A percentile compares a stretch with the other conserved stretches of the same genome.
phyloP scores from a whole-genome alignment of 2,888 invertebrate genomes.

The Dryobota labecula region DNA sequence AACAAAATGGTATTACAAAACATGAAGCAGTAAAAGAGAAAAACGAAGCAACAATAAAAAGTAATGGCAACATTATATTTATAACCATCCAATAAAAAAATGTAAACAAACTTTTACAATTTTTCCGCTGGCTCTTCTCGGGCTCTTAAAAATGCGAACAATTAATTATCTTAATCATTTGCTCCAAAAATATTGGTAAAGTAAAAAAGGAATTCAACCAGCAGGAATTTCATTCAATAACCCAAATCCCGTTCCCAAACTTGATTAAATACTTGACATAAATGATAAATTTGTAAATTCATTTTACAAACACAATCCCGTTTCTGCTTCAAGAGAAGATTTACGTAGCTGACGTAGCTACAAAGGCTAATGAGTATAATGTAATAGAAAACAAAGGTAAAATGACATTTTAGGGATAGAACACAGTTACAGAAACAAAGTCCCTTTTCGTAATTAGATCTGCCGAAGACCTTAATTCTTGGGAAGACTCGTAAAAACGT shows the following conservation, averaged over 20 bases:
- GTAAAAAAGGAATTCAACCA: slow-evolving; percentile 26
- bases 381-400: slow-evolving; percentile 70
- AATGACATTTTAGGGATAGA: slow-evolving; percentile 62
- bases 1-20: background rate
- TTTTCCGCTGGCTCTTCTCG: background rate
- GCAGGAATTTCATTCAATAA: slow-evolving; percentile 44
- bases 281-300: slow-evolving; percentile 51
- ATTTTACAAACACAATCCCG: slow-evolving; percentile 46
- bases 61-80: background rate
- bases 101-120: background rate
- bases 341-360: slow-evolving; percentile 51
- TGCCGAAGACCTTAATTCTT: slow-evolving; percentile 46
- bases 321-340: slow-evolving; percentile 55
- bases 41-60: slow-evolving; percentile 1
- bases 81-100: background rate
- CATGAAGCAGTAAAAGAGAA: background rate
- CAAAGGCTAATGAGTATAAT: slow-evolving; percentile 72
- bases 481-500: slow-evolving; percentile 36
- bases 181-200: slow-evolving; percentile 4
- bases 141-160: slow-evolving; percentile 3
- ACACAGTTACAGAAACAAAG: slow-evolving; percentile 57
- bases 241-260: slow-evolving; percentile 37
- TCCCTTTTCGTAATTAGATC: slow-evolving; percentile 60
- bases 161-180: slow-evolving; percentile 3
- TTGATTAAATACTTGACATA: slow-evolving; percentile 59